Evolutionary conservation across 2,113 vertebrate species (phyloP).

Genomic region (Chinchilla lanigera): DNA sequence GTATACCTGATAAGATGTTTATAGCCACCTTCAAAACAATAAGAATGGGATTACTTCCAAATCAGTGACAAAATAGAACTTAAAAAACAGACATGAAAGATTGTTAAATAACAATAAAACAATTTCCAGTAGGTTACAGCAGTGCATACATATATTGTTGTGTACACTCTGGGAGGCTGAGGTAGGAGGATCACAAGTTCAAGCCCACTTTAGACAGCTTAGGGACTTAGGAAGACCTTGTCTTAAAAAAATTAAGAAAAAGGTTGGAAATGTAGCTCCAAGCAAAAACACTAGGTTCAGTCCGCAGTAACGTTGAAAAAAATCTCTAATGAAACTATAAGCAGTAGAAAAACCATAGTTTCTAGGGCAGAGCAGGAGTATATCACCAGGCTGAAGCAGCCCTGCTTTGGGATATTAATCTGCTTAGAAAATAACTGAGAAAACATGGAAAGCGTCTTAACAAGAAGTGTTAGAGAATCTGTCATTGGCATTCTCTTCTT

Average conservation of each 20-base stretch:
- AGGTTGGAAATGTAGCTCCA: neutral
- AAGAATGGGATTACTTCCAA: constrained; percentile 3
- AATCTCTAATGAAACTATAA: neutral
- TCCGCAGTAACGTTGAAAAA: neutral
- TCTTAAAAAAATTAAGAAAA: neutral
- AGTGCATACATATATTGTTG: neutral
- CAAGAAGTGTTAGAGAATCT: constrained; percentile 82
- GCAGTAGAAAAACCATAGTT: neutral
- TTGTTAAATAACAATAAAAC: neutral
- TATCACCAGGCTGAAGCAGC: constrained; percentile 65
- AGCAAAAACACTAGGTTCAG: neutral
- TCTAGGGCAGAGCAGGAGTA: constrained; percentile 41
- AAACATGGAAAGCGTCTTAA: constrained; percentile 81
- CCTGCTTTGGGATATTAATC: constrained; percentile 77
- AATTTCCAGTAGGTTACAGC: neutral
- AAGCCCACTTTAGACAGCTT: neutral
- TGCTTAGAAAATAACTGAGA: constrained; percentile 80
- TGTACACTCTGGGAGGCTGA: neutral
- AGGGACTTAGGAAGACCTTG: neutral
- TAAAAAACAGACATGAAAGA: neutral
- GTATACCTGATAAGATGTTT: neutral
- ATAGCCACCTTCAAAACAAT: neutral
- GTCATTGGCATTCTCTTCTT: constrained; percentile 80
- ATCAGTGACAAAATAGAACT: neutral
- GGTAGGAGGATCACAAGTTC: neutral